phyloP scores from a whole-genome alignment of 2,888 invertebrate genomes.

The Pollenia griseotomentosa region DNA sequence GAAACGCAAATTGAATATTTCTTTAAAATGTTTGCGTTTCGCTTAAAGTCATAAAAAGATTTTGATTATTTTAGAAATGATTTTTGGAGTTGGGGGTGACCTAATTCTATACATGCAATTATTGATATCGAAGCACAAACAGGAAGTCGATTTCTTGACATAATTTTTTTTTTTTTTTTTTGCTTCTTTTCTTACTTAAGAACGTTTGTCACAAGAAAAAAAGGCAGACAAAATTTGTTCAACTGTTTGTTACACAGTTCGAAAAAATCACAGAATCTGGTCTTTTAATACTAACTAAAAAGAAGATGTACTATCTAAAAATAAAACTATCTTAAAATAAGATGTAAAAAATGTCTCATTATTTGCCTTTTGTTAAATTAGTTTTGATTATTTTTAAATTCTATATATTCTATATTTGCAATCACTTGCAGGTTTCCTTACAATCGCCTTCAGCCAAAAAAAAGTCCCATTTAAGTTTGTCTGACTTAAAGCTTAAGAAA shows the following conservation, averaged over 20 bases:
- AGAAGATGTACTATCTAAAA: too few relatives aligned
- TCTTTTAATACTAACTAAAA: too few relatives aligned
- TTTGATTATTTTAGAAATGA: not conserved
- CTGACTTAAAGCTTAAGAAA: not conserved
- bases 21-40: constrained; percentile 7
- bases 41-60: constrained; percentile 26
- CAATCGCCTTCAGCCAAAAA: not conserved
- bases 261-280: too few relatives aligned
- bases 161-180: constrained; percentile 13
- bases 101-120: constrained; percentile 5
- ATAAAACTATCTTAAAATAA: too few relatives aligned
- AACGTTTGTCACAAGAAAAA: not conserved
- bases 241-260: not conserved
- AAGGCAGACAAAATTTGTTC: too few relatives aligned
- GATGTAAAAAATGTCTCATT: too few relatives aligned
- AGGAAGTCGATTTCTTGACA: constrained; percentile 52
- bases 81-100: constrained; percentile 16
- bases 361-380: too few relatives aligned
- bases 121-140: constrained; percentile 1
- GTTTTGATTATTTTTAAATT: too few relatives aligned
- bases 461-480: not conserved
- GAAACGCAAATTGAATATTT: constrained; percentile 45
- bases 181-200: not conserved
- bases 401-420: too few relatives aligned
- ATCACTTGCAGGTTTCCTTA: not conserved